Conservation (phyloP, 2,113 vertebrate species). For the Rhea americana region DNA sequence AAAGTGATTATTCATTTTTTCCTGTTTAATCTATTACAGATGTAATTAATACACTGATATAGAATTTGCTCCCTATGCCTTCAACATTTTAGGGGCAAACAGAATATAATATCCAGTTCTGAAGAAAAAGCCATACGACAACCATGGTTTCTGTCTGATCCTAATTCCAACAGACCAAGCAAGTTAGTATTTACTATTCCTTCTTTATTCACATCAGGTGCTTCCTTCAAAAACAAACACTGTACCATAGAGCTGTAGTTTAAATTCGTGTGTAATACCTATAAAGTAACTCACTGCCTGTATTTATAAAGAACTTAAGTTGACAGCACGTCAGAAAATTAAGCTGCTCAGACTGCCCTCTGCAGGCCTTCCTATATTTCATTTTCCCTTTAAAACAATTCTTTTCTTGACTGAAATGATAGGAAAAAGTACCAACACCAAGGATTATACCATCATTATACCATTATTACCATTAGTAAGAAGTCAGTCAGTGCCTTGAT, state of each 20-base stretch:
- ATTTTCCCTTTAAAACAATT: not conserved
- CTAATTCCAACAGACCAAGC: not conserved
- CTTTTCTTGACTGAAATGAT: not conserved
- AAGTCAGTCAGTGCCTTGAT: not conserved
- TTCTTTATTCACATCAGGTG: not conserved
- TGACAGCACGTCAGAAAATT: not conserved
- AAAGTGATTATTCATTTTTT: not conserved
- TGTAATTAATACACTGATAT: not conserved
- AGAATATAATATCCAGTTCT: not conserved
- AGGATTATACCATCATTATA: not conserved
- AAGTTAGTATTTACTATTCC: not conserved
- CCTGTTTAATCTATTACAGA: not conserved
- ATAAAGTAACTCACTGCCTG: not conserved
- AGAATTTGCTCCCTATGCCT: not conserved
- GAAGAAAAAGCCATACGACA: not conserved
- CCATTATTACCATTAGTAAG: accelerated
- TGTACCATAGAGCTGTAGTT: not conserved
- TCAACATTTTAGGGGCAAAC: not conserved
- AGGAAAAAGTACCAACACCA: not conserved
- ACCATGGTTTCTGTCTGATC: not conserved
- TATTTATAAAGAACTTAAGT: not conserved
- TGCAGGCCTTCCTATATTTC: not conserved
- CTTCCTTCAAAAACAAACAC: not conserved
- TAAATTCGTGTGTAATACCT: not conserved
- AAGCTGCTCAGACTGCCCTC: constrained; percentile 1